phyloP scores from a whole-genome alignment of 2,797 vertebrate species.

The Meriones psammophilus region DNA sequence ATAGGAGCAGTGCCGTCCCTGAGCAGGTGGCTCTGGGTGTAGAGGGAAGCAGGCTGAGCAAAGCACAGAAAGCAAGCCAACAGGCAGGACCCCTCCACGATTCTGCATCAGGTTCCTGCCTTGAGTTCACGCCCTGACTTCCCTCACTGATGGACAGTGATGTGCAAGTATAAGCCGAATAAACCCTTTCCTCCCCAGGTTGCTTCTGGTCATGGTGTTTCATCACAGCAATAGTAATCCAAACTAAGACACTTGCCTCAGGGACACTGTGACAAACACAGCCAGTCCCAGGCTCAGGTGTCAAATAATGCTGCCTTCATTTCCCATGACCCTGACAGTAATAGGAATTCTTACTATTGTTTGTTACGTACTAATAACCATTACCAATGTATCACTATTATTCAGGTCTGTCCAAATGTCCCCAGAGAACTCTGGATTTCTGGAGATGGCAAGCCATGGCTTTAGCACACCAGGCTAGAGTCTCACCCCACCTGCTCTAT shows the following conservation, averaged over 20 bases:
- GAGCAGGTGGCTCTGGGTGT: neutral
- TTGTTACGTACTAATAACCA: too few relatives aligned
- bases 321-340: neutral
- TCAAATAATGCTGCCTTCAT: neutral
- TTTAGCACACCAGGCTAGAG: accelerated
- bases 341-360: neutral
- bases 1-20: neutral
- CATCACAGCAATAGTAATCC: neutral
- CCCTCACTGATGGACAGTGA: neutral
- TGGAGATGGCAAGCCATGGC: too few relatives aligned
- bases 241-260: neutral
- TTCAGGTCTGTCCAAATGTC: neutral
- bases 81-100: neutral
- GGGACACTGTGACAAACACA: neutral
- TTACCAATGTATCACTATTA: too few relatives aligned
- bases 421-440: neutral
- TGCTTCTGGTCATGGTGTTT: neutral
- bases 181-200: neutral
- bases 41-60: neutral
- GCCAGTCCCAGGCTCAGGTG: neutral
- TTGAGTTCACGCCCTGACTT: neutral
- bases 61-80: neutral
- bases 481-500: too few relatives aligned
- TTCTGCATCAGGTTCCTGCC: neutral
- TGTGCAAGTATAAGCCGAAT: neutral